Base-by-base conservation (phyloP, 2,113 vertebrate species). In the Gavialis gangeticus region DNA sequence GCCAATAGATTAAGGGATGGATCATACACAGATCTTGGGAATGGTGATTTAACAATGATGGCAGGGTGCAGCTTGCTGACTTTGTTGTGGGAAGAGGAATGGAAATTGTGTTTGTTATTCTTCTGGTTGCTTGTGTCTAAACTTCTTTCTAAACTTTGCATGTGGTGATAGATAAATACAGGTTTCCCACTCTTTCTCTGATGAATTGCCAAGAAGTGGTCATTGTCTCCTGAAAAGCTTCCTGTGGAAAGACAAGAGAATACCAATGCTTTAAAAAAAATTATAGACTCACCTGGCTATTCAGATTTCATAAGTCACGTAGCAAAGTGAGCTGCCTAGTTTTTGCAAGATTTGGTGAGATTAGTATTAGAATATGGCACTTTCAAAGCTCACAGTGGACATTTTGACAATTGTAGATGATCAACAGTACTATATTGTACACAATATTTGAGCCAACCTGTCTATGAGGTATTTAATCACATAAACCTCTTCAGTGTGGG, bases 1-100 rank as follows among this genome's bases (percentile, higher is more conserved):
- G 98, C 98, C 95, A 98, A 84, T 24, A 98, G 94, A 91, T 98
- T 97, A 85, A 98, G 94, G 30, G 98, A 98, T 9, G 97, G 97
- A 27, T 98, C 97, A 25, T 98, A 96, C 2, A 96, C 97, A 87
- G 98, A 94, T 91, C 97, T 97, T 12, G 97, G 98, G 66, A 98
- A 98, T 54, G 97, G 89, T 75, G 98, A 98, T 78, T 98, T 98
- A 82, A 98, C 89, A 88, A 98, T 96, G 87, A 97, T 80, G 21
- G 95, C 93, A 84, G 97, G 97, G 46, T 97, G 95, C 30, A 37
- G 89, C 95, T 98, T 98, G 92, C 91, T 97, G 84, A 96, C 91
- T 88, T 97, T 97, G 64, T 84, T 73, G 87, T 97, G 82, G 3
- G 95, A 94, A 94, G 97, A 79, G 58, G 95, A 95, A 93, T 54